phyloP scores from a whole-genome alignment of 1,140 invertebrate species.

The Drosophila carrolli region DNA sequence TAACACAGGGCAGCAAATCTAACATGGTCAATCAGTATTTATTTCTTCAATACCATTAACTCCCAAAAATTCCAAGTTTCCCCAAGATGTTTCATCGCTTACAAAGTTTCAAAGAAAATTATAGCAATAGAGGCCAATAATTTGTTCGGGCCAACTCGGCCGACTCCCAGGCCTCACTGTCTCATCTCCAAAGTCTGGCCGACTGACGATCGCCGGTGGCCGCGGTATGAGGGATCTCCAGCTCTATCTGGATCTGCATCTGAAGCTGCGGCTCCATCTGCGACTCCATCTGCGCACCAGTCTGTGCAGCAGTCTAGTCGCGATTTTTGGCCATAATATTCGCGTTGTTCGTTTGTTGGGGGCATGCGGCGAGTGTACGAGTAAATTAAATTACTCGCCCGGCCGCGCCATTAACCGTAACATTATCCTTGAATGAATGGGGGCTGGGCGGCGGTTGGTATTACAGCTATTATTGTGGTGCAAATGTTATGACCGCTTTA shows the following conservation, averaged over 20 bases:
- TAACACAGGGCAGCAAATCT: not conserved
- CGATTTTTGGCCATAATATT: slow-evolving; percentile 56
- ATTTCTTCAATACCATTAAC: slow-evolving; percentile 20
- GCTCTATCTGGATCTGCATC: not conserved
- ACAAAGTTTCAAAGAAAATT: slow-evolving; percentile 23
- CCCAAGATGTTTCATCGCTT: slow-evolving; percentile 13
- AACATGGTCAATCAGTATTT: slow-evolving; percentile 12
- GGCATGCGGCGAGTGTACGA: slow-evolving; percentile 51
- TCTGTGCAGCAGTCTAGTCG: slow-evolving; percentile 36
- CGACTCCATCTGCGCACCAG: slow-evolving; percentile 9
- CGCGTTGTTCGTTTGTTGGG: slow-evolving; percentile 51
- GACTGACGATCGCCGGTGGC: slow-evolving; percentile 32
- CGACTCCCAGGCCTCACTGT: slow-evolving; percentile 28
- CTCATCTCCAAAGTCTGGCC: slow-evolving; percentile 41
- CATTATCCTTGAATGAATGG: slow-evolving; percentile 75
- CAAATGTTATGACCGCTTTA: slow-evolving; percentile 70
- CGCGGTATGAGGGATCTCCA: slow-evolving; percentile 24
- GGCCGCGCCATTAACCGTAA: slow-evolving; percentile 64
- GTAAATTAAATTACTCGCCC: slow-evolving; percentile 70
- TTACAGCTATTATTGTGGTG: slow-evolving; percentile 78
- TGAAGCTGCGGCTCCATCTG: slow-evolving; percentile 10
- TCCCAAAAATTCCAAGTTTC: not conserved
- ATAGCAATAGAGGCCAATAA: slow-evolving; percentile 24
- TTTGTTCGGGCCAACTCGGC: slow-evolving; percentile 28
- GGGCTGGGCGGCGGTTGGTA: slow-evolving; percentile 51